These are phyloP conservation scores for Myxocyprinus asiaticus DNA, from an alignment of 2,113 vertebrate genomes.

Conservation along the genomic window DNA sequence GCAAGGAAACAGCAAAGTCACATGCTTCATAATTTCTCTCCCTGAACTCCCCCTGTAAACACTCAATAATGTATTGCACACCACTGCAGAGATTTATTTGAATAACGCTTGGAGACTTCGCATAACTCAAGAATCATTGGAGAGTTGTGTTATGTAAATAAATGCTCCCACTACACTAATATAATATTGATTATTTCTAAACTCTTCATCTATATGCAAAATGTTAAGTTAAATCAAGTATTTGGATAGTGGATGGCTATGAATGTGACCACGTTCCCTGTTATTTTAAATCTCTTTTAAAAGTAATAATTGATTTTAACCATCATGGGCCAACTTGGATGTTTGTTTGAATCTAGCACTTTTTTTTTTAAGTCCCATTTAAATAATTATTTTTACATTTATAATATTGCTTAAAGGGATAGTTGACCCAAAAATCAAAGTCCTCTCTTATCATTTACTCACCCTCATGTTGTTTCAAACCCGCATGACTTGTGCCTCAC, in stretches of 20 bases:
- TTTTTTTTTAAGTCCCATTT: not conserved
- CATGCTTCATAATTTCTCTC: not conserved
- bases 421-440: too few relatives aligned
- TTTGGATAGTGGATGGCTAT: not conserved
- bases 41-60: slow-evolving; percentile 27
- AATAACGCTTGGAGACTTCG: not conserved
- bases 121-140: not conserved
- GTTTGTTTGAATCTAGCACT: slow-evolving; percentile 34
- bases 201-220: not conserved
- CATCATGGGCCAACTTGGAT: not conserved
- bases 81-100: not conserved
- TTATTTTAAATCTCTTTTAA: not conserved
- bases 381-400: too few relatives aligned
- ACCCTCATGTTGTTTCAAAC: too few relatives aligned
- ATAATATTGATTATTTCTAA: not conserved
- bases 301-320: not conserved
- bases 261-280: not conserved
- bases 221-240: not conserved
- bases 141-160: slow-evolving; percentile 29
- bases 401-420: too few relatives aligned
- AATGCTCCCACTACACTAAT: not conserved
- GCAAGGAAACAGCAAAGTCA: slow-evolving; percentile 5
- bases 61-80: slow-evolving; percentile 49
- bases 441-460: too few relatives aligned
- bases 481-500: too few relatives aligned